phyloP scores from a whole-genome alignment of 2,888 invertebrate genomes.

The Tethea ocularis region DNA sequence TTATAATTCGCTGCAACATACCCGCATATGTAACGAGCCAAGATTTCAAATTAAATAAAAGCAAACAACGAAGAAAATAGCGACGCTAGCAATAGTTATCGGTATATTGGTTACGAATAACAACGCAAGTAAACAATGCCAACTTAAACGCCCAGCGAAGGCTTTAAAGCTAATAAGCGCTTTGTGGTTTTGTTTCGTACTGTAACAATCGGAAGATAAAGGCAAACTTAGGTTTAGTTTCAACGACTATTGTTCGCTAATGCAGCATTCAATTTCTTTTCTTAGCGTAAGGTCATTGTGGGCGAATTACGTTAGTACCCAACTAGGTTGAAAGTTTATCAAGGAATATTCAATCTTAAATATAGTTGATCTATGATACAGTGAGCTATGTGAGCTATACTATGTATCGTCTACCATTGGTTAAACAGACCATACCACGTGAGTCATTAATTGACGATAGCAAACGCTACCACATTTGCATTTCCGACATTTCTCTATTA shows the following conservation, averaged over 20 bases:
- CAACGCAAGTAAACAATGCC: conserved; percentile 23
- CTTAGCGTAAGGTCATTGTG: conserved; percentile 16
- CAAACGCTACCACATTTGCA: too few species aligned
- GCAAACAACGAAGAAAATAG: conserved; percentile 1
- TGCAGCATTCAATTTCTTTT: conserved; percentile 34
- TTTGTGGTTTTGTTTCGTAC: conserved; percentile 37
- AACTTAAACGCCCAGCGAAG: conserved; percentile 25
- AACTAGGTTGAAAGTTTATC: not conserved
- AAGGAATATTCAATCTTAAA: too few species aligned
- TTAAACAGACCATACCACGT: too few species aligned
- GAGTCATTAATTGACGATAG: too few species aligned
- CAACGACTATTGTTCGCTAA: conserved; percentile 37
- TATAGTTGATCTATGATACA: too few species aligned
- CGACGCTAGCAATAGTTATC: not conserved
- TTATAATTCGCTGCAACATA: conserved; percentile 1
- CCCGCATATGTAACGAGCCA: not conserved
- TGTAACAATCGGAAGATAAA: conserved; percentile 42
- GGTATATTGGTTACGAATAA: conserved; percentile 16
- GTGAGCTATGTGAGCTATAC: too few species aligned
- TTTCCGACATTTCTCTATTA: too few species aligned
- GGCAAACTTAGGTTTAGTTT: conserved; percentile 40
- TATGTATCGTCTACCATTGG: too few species aligned
- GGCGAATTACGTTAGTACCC: not conserved
- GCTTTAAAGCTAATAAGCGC: conserved; percentile 44
- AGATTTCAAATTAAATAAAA: conserved; percentile 2